These are phyloP conservation scores for Sakesphorus luctuosus DNA, from an alignment of 2,113 vertebrate species.

Conservation along the genomic window DNA sequence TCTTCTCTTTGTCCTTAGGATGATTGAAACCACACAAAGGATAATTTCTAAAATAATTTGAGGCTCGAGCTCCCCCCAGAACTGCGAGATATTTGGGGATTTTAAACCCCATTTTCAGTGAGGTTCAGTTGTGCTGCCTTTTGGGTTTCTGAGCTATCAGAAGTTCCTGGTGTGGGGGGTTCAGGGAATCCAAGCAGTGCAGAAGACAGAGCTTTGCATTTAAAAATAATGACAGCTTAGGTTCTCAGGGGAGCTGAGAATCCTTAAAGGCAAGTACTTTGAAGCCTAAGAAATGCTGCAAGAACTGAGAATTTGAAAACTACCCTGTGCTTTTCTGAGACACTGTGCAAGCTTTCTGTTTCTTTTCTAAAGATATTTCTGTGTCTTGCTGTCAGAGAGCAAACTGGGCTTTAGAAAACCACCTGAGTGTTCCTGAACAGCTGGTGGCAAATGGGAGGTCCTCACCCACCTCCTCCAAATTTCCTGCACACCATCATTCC, in stretches of 20 bases:
- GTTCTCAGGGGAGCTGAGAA: background rate
- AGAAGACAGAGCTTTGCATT: background rate
- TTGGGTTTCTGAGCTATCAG: background rate
- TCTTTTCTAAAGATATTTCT: background rate
- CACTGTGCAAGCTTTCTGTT: background rate
- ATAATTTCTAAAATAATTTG: background rate
- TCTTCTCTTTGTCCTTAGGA: background rate
- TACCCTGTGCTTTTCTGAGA: background rate
- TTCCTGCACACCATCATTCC: no score
- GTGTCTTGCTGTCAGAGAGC: background rate
- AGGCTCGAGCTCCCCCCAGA: background rate
- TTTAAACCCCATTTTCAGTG: background rate
- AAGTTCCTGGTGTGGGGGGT: background rate
- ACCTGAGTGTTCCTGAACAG: background rate
- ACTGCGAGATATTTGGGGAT: background rate
- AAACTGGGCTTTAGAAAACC: background rate
- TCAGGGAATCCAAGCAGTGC: background rate
- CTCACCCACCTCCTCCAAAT: accelerated
- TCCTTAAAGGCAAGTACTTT: constrained; percentile 2
- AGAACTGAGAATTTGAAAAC: background rate
- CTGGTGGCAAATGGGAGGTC: background rate
- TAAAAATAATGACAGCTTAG: constrained; percentile 10
- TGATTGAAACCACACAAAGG: background rate
- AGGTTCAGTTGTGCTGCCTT: background rate
- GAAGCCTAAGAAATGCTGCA: background rate